A percentile compares a stretch with the other conserved stretches of the same genome.
Conservation (phyloP, 2,113 vertebrate genomes). For the Galemys pyrenaicus region DNA sequence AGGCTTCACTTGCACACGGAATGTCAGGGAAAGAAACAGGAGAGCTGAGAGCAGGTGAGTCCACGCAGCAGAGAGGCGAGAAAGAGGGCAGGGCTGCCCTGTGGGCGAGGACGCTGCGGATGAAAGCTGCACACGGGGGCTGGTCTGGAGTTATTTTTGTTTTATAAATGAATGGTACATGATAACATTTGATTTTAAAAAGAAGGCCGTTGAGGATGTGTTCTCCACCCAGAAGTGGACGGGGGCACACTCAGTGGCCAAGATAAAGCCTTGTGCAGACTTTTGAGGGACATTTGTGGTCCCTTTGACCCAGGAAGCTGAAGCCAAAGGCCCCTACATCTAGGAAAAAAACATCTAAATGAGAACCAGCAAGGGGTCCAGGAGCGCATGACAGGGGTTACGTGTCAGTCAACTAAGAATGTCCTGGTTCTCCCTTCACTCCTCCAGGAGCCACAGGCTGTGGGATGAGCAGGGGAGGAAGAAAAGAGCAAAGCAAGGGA, state of each 20-base stretch:
- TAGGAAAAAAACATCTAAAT: neutral
- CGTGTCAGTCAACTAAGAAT: neutral
- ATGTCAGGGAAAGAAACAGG: neutral
- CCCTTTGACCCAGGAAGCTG: neutral
- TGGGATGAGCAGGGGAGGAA: neutral
- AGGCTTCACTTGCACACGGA: neutral
- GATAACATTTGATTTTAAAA: too few species aligned
- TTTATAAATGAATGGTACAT: too few species aligned
- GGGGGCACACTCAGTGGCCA: neutral
- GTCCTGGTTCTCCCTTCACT: neutral
- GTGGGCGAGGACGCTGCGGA: too few species aligned
- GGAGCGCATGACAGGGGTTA: neutral
- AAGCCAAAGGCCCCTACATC: neutral
- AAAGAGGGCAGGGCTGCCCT: neutral
- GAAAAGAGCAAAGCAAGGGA: neutral
- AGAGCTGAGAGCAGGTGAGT: neutral
- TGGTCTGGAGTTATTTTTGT: too few species aligned
- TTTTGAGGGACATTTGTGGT: accelerated
- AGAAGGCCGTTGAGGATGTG: too few species aligned
- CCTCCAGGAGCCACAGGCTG: neutral
- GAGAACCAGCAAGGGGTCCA: neutral
- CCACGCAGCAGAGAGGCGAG: neutral
- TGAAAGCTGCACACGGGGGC: neutral
- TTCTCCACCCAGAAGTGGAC: neutral
- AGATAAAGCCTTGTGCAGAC: neutral